Conservation (phyloP, 2,113 vertebrate species). For the Phrynosoma blainvillii region DNA sequence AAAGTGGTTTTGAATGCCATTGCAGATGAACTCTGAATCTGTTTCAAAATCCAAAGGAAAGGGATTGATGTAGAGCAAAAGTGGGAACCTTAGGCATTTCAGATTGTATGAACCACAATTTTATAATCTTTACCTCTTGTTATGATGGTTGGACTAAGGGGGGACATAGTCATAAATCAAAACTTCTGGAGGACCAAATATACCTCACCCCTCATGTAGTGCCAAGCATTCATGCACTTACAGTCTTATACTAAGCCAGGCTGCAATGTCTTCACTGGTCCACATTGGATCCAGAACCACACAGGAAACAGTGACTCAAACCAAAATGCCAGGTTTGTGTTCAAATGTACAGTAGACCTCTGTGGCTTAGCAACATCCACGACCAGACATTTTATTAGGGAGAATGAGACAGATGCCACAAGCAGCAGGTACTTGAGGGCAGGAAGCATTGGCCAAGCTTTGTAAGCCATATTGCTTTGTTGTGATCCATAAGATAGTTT, state of each 20-base stretch:
- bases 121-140: too few species aligned
- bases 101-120: too few species aligned
- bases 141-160: too few species aligned
- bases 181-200: not conserved
- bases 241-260: not conserved
- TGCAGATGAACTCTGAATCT: not conserved
- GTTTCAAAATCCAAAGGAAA: not conserved
- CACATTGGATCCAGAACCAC: not conserved
- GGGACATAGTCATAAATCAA: too few species aligned
- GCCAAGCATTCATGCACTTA: not conserved
- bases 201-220: not conserved
- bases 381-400: too few species aligned
- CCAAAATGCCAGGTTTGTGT: not conserved
- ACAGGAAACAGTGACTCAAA: not conserved
- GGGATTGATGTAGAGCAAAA: not conserved
- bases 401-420: too few species aligned
- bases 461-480: too few species aligned
- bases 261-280: not conserved
- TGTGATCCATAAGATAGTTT: too few species aligned
- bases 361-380: not conserved
- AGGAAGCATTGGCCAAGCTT: too few species aligned
- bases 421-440: too few species aligned
- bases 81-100: too few species aligned
- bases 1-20: constrained; percentile 25
- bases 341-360: not conserved